A percentile compares a stretch with the other conserved stretches of the same genome.
Conservation (phyloP, 2,888 invertebrate genomes). For the Pseudeuparius sepicola region DNA sequence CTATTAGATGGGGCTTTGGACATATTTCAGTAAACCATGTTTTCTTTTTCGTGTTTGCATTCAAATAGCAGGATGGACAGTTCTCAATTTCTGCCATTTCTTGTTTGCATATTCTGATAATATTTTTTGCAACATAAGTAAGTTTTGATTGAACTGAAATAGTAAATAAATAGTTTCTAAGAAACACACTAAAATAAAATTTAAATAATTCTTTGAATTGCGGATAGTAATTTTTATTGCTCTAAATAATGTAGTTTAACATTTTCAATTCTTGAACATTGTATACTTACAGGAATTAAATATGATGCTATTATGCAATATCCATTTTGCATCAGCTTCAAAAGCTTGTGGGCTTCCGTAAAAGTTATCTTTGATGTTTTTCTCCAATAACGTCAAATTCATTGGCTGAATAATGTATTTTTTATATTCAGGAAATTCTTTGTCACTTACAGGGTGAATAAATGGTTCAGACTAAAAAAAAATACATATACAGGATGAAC, state of each 20-base stretch:
- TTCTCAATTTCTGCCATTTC: constrained; percentile 90
- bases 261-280: no score
- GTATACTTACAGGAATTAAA: constrained; percentile 72
- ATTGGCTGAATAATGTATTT: constrained; percentile 83
- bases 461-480: constrained; percentile 65
- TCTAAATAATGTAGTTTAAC: no score
- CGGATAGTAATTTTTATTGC: no score
- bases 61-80: constrained; percentile 85
- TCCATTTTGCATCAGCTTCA: constrained; percentile 85
- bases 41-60: constrained; percentile 68
- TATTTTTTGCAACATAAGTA: constrained; percentile 63
- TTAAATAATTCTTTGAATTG: no score
- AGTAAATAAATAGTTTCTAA: no score
- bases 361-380: constrained; percentile 61
- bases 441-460: constrained; percentile 60
- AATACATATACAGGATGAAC: no score
- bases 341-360: constrained; percentile 88
- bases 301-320: constrained; percentile 84
- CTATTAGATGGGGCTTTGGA: constrained; percentile 76
- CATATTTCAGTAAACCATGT: constrained; percentile 92
- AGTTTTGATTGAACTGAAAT: constrained; percentile 65
- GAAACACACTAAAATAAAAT: no score
- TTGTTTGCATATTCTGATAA: constrained; percentile 76
- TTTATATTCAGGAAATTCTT: constrained; percentile 63
- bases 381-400: constrained; percentile 65